phyloP scores from a whole-genome alignment of 1,140 invertebrate genomes.

The Ceratina japonica region DNA sequence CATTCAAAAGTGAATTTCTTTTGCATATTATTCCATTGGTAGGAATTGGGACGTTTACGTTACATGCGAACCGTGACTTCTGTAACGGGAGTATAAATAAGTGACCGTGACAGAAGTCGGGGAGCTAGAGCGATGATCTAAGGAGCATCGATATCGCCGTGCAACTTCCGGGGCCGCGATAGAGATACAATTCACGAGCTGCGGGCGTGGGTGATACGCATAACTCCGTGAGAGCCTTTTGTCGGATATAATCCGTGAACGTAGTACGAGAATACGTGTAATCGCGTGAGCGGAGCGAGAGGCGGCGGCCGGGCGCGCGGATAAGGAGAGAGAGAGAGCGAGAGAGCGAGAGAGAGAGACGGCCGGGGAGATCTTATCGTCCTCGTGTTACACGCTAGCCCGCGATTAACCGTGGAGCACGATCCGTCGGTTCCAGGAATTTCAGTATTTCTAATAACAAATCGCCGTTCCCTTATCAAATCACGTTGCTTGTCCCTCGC shows the following conservation, averaged over 20 bases:
- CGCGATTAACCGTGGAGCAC: constrained; percentile 44
- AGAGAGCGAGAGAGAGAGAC: background rate
- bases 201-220: constrained; percentile 52
- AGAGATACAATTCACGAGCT: constrained; percentile 57
- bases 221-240: constrained; percentile 44
- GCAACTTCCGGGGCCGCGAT: constrained; percentile 53
- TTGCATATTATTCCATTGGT: no score
- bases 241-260: constrained; percentile 52
- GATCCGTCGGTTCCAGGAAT: background rate
- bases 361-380: constrained; percentile 46
- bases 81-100: no score
- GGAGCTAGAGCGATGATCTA: constrained; percentile 33
- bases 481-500: background rate
- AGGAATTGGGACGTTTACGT: no score
- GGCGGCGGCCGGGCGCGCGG: background rate
- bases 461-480: background rate
- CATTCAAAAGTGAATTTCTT: no score
- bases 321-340: background rate
- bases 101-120: background rate
- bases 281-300: constrained; percentile 39
- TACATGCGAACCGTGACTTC: no score
- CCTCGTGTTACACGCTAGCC: constrained; percentile 35
- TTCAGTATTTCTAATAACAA: constrained; percentile 22
- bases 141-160: constrained; percentile 42
- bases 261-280: constrained; percentile 27